Conservation (phyloP, 2,113 vertebrate species). For the Recurvirostra avosetta region DNA sequence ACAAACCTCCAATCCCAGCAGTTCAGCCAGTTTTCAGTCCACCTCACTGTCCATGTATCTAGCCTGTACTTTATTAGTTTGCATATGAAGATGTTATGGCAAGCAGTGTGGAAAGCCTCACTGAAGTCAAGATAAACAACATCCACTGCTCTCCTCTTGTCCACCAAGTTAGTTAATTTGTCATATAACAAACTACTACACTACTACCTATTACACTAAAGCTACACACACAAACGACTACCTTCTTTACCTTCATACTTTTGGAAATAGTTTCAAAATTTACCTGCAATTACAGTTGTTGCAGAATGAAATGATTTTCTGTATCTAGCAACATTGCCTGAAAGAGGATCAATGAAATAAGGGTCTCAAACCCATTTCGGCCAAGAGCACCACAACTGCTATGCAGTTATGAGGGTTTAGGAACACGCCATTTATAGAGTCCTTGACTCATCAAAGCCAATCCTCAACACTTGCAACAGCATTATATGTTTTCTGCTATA, state of each 20-base stretch:
- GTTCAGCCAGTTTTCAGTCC: not conserved
- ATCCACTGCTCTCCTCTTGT: not conserved
- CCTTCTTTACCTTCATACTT: not conserved
- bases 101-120: not conserved
- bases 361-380: not conserved
- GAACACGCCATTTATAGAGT: not conserved
- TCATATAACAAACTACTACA: not conserved
- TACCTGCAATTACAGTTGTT: not conserved
- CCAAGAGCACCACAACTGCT: not conserved
- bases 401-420: not conserved
- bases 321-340: not conserved
- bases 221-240: not conserved
- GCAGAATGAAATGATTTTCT: not conserved
- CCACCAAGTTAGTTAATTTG: not conserved
- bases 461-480: not conserved
- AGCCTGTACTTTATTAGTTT: not conserved
- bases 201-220: not conserved
- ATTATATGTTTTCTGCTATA: not conserved
- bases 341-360: not conserved
- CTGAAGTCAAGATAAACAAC: not conserved
- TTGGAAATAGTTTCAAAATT: not conserved
- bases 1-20: not conserved
- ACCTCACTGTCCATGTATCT: not conserved
- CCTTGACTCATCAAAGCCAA: not conserved
- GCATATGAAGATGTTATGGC: not conserved